phyloP scores from a whole-genome alignment of 2,113 vertebrate genomes.

The Crypturellus undulatus region DNA sequence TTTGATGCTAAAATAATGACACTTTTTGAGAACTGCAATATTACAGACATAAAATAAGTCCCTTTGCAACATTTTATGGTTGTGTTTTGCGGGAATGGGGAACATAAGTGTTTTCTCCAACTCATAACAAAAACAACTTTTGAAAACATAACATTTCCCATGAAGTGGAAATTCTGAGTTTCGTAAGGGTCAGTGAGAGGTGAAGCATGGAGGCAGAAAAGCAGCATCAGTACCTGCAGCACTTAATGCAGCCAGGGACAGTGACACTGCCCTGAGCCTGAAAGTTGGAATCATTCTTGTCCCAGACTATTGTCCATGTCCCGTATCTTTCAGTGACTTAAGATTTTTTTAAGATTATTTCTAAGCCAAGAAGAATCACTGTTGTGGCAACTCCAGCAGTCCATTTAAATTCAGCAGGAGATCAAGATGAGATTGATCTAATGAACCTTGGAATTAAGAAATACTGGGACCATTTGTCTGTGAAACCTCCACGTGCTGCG shows the following conservation, averaged over 20 bases:
- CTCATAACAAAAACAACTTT: background rate
- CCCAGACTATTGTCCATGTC: background rate
- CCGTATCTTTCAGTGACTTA: background rate
- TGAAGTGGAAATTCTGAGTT: background rate
- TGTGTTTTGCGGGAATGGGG: fast-evolving
- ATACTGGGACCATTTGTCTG: background rate
- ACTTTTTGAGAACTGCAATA: background rate
- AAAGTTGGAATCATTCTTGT: background rate
- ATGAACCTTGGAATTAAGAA: background rate
- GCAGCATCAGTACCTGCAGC: background rate
- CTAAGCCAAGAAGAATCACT: background rate
- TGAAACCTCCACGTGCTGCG: background rate
- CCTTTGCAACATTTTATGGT: background rate
- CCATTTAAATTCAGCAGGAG: background rate
- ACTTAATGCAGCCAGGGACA: background rate
- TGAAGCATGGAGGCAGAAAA: background rate
- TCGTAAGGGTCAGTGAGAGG: background rate
- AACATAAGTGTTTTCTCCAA: background rate
- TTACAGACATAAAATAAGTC: background rate
- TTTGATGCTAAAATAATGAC: background rate
- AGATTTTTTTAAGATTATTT: background rate
- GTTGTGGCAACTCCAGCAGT: background rate
- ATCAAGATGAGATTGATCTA: background rate
- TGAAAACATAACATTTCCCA: background rate
- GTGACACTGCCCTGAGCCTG: background rate